These are phyloP conservation scores for Maniola jurtina DNA, from an alignment of 1,140 invertebrate genomes.

Conservation along the genomic window DNA sequence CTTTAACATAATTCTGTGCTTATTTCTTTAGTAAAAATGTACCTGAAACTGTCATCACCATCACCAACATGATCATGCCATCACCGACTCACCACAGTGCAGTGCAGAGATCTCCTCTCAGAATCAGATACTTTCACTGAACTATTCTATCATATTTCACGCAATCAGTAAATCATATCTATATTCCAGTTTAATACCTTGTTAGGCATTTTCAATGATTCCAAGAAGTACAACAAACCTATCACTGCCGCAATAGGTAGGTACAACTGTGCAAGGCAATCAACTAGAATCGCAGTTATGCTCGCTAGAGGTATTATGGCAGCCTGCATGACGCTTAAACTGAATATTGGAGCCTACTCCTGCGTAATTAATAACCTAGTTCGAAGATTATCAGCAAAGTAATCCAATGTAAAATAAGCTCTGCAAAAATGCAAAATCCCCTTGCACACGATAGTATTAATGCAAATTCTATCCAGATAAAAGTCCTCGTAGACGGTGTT, in stretches of 20 bases:
- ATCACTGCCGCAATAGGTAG: conserved; percentile 40
- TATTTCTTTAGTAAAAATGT: too few species aligned
- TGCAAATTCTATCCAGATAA: conserved; percentile 19
- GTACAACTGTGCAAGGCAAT: conserved; percentile 49
- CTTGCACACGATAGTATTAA: conserved; percentile 13
- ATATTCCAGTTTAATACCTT: neutral
- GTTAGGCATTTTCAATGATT: too few species aligned
- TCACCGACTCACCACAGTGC: too few species aligned
- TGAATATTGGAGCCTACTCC: conserved; percentile 18
- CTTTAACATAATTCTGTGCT: too few species aligned
- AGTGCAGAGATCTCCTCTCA: too few species aligned
- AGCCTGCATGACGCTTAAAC: conserved; percentile 31
- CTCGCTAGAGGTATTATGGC: conserved; percentile 42
- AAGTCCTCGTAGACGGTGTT: conserved; percentile 15
- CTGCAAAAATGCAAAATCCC: conserved; percentile 15
- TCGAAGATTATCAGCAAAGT: conserved; percentile 9
- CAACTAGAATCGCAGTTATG: conserved; percentile 46
- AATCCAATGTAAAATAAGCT: conserved; percentile 12
- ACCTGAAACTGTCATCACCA: too few species aligned
- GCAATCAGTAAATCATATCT: too few species aligned
- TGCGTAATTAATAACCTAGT: conserved; percentile 12
- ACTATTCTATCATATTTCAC: too few species aligned
- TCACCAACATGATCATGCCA: too few species aligned
- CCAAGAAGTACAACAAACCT: neutral
- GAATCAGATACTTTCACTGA: too few species aligned